Conservation (phyloP, 2,113 vertebrate genomes). For the Scartelaos histophorus region DNA sequence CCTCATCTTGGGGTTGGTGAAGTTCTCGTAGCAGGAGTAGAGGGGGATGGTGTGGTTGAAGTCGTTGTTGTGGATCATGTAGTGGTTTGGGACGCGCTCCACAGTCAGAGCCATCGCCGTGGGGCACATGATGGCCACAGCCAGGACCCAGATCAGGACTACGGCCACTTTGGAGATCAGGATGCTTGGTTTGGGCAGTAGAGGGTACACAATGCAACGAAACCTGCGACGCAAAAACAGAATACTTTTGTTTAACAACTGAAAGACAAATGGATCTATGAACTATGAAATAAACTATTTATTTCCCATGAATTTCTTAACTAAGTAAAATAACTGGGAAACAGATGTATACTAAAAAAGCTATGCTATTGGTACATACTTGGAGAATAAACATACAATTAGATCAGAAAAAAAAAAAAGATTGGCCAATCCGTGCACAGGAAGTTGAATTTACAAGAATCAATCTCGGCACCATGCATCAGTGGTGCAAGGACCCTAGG, state of each 20-base stretch:
- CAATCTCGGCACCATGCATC: no score
- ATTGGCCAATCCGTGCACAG: no score
- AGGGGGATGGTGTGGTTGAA: constrained; percentile 70
- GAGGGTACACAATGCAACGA: constrained; percentile 79
- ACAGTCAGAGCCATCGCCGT: constrained; percentile 76
- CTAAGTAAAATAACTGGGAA: no score
- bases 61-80: constrained; percentile 69
- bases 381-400: no score
- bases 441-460: no score
- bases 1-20: constrained; percentile 75
- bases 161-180: constrained; percentile 76
- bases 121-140: constrained; percentile 78
- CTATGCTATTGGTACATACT: no score
- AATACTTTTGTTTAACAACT: no score
- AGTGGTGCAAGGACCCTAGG: no score
- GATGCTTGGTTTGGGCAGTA: constrained; percentile 75
- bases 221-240: constrained; percentile 64
- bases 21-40: constrained; percentile 81
- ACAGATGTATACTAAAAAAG: no score
- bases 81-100: constrained; percentile 70
- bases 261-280: no score
- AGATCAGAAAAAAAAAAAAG: no score
- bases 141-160: constrained; percentile 76
- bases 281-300: neutral
- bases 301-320: neutral